Evolutionary conservation across 2,888 invertebrate genomes (phyloP).

Genomic region (Sarcophaga caerulescens): DNA sequence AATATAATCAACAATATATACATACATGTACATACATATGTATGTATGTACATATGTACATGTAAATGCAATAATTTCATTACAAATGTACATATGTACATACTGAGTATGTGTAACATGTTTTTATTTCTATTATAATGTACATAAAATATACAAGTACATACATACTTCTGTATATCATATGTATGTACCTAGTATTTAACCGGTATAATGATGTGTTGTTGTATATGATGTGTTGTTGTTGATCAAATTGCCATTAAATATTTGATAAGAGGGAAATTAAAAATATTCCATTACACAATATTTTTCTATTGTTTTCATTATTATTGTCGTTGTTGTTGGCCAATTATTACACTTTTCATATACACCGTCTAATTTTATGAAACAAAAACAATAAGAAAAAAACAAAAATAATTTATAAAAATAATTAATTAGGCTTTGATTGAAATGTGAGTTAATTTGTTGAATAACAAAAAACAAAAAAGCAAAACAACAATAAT

Average conservation of each 20-base stretch:
- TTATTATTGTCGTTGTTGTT: background rate
- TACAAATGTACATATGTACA: background rate
- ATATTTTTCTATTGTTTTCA: background rate
- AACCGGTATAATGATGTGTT: constrained; percentile 32
- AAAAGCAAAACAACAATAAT: no score
- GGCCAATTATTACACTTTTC: background rate
- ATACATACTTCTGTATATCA: background rate
- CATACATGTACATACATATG: background rate
- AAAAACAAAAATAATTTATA: constrained; percentile 35
- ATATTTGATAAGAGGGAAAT: constrained; percentile 56
- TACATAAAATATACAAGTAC: background rate
- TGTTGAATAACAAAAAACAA: constrained; percentile 12
- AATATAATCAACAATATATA: background rate
- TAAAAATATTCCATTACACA: constrained; percentile 37
- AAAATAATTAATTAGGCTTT: constrained; percentile 52
- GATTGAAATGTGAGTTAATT: constrained; percentile 50
- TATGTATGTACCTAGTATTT: background rate
- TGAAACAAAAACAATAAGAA: background rate
- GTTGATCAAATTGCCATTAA: constrained; percentile 53
- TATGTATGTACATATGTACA: background rate
- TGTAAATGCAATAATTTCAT: background rate
- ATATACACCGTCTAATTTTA: background rate
- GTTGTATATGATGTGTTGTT: constrained; percentile 47
- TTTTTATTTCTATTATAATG: background rate
- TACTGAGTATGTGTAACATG: no score